Evolutionary conservation across 2,888 invertebrate species (phyloP), one percentile per base, ranked within the genome.

Genomic region (Dastarcus helophoroides): DNA sequence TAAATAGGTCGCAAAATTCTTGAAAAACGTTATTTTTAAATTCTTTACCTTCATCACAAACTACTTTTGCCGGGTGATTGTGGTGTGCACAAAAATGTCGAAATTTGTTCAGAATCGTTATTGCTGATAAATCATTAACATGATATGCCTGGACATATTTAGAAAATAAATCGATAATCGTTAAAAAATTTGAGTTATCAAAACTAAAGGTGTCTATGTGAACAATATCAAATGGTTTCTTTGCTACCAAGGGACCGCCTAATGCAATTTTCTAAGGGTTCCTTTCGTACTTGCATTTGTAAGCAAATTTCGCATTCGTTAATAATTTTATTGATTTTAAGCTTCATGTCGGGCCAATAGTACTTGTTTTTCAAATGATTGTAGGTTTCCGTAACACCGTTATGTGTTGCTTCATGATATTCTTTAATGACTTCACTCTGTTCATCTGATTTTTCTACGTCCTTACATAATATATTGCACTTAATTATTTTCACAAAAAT

Each of bases 71-170:
- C 4, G 29, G 33, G 14, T 28, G 19, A 11, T 28, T 29, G 16
- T 33, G 33, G 14, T 33, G 33, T 16, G 29, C 23, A 23, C 23
- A 28, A 17, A 26, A 29, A 21, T 29, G 28, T n/a, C 24, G 16
- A 8, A 33, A 13, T 6, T 29, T 33, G 5, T 29, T 33, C 8
- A 33, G 14, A 9, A 29, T 14, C 7, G 28, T 24, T 11, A 32
- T 32, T 7, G 22, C 13, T n/a, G 11, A 21, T 10, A 14, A 8
- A 15, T 29, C 30, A n/a, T 12, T 16, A 11, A 31, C 22, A n/a
- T 25, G 22, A 19, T 34, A 34, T 6, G 30, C 30, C 16, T 34
- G 30, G 3, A 31, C 26, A 16, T 31, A 34, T 34, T 34, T 34
- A 13, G 15, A 29, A 14, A 25, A 31, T 14, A 29, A 11, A 24